These are phyloP conservation scores for Papilio elwesi DNA, from an alignment of 2,888 invertebrate genomes.

Conservation along the genomic window DNA sequence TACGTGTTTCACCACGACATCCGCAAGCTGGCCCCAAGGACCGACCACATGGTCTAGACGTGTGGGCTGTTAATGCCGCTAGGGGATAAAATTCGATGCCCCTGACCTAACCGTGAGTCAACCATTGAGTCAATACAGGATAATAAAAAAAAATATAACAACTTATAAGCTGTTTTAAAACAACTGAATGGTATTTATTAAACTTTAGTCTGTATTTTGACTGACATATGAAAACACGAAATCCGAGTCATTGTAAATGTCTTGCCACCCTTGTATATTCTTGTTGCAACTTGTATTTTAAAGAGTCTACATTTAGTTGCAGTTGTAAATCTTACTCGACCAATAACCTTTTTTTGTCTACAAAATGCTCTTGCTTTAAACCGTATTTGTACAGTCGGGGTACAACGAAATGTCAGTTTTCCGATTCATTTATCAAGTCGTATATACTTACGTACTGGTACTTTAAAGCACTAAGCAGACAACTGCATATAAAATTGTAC, in stretches of 20 bases:
- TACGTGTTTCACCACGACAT: too few species aligned
- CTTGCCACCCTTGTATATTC: constrained; percentile 1
- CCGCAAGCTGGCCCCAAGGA: too few species aligned
- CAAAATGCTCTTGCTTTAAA: background rate
- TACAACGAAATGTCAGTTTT: too few species aligned
- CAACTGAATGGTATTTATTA: constrained; percentile 11
- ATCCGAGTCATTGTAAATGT: background rate
- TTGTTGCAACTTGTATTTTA: background rate
- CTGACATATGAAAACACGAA: constrained; percentile 6
- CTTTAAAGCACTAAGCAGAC: too few species aligned
- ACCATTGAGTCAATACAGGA: background rate
- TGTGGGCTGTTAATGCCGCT: too few species aligned
- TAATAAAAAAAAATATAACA: background rate
- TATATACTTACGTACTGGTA: too few species aligned
- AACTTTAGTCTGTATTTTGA: constrained; percentile 6
- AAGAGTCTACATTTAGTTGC: background rate
- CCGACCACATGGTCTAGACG: too few species aligned
- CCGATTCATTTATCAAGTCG: too few species aligned
- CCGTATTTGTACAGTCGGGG: background rate
- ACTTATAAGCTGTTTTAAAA: background rate
- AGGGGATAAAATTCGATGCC: too few species aligned
- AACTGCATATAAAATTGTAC: too few species aligned
- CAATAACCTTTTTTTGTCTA: background rate
- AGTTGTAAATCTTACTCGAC: background rate
- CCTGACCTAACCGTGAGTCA: too few species aligned